Conservation (phyloP, 92 coral and sea anemone species). For the Montipora capitata region DNA sequence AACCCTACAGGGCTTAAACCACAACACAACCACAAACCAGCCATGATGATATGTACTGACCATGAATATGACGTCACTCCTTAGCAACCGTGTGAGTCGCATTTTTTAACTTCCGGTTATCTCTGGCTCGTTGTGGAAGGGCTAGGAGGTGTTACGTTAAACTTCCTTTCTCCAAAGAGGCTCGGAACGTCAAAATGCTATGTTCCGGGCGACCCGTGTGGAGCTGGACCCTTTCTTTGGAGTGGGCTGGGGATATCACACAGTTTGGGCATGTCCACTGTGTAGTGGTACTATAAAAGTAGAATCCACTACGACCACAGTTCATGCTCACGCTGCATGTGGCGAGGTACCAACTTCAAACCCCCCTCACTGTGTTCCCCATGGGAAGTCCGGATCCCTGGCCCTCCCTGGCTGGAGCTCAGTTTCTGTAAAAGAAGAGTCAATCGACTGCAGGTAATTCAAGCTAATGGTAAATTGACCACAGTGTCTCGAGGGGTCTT, state of each 20-base stretch:
- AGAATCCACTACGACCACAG: conserved; percentile 54
- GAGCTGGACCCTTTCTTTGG: conserved; percentile 63
- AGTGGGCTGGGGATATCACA: conserved; percentile 15
- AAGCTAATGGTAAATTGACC: background rate
- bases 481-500: too few relatives aligned
- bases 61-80: too few relatives aligned
- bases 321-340: conserved; percentile 51
- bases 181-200: conserved; percentile 29
- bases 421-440: conserved; percentile 21
- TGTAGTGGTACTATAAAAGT: conserved; percentile 55
- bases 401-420: conserved; percentile 22
- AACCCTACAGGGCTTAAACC: too few relatives aligned
- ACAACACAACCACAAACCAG: too few relatives aligned
- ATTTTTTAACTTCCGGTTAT: too few relatives aligned
- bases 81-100: too few relatives aligned
- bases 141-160: conserved; percentile 40
- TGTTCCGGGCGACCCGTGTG: conserved; percentile 43
- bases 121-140: too few relatives aligned
- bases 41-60: too few relatives aligned
- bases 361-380: conserved; percentile 37
- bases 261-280: conserved; percentile 18
- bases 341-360: conserved; percentile 1
- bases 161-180: conserved; percentile 37
- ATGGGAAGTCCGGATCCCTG: conserved; percentile 5
- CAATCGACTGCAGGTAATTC: background rate